Conservation (phyloP, 2,797 vertebrate genomes). For the Leptoclinus maculatus region DNA sequence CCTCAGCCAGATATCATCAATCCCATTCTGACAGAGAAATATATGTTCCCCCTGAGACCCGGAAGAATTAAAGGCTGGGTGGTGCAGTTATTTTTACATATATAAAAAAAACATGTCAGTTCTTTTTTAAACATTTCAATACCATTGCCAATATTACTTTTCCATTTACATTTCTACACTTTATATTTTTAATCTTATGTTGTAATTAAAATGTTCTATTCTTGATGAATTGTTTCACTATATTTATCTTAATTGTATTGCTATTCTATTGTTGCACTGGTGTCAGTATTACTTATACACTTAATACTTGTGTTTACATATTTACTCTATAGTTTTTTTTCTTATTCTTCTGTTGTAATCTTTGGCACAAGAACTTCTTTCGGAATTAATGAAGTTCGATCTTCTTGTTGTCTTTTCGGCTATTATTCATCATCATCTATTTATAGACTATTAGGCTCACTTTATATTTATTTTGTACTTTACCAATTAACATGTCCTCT, state of each 20-base stretch:
- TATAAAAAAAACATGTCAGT: background rate
- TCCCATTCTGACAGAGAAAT: background rate
- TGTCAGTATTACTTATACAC: too few relatives aligned
- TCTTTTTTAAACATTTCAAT: background rate
- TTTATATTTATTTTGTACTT: background rate
- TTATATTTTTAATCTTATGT: too few relatives aligned
- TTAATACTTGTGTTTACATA: background rate
- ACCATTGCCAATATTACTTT: background rate
- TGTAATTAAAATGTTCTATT: background rate
- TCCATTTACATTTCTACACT: background rate
- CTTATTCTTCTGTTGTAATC: background rate
- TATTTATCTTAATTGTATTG: too few relatives aligned
- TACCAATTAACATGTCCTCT: background rate
- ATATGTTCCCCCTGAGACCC: background rate
- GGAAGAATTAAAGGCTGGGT: background rate
- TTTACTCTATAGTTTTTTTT: background rate
- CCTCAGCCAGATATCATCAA: background rate
- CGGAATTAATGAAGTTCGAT: too few relatives aligned
- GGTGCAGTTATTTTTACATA: background rate
- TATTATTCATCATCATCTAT: background rate
- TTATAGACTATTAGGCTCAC: background rate
- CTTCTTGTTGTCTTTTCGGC: background rate
- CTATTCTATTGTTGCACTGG: background rate
- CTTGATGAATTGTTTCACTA: background rate
- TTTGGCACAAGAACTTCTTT: background rate